Conservation (phyloP, 1,140 invertebrate genomes). For the Drosophila athabasca region DNA sequence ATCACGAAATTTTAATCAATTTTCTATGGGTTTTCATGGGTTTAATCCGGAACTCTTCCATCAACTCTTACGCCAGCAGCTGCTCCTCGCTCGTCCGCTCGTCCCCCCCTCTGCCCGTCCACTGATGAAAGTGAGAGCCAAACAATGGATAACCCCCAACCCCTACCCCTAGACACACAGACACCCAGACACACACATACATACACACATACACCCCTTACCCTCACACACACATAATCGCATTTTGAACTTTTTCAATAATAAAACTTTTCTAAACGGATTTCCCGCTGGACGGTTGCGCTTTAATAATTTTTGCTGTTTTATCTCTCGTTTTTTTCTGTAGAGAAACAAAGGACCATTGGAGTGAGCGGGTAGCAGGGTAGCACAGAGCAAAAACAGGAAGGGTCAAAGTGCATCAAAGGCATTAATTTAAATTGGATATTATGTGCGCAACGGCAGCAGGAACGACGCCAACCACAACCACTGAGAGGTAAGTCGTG, state of each 20-base stretch:
- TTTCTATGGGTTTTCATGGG: not conserved
- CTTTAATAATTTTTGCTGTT: conserved; percentile 72
- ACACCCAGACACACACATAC: not conserved
- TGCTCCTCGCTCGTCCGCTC: not conserved
- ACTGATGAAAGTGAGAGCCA: conserved; percentile 4
- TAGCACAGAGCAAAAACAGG: not conserved
- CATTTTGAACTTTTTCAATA: conserved; percentile 82
- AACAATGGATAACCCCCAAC: conserved; percentile 2
- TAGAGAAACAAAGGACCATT: conserved; percentile 58
- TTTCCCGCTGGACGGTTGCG: conserved; percentile 77
- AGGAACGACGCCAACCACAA: conserved; percentile 2
- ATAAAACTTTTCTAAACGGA: conserved; percentile 81
- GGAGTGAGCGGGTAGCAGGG: not conserved
- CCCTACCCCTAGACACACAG: not conserved
- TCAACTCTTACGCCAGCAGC: conserved; percentile 35
- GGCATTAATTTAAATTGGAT: conserved; percentile 78
- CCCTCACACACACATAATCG: conserved; percentile 68
- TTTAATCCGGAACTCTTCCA: conserved; percentile 19
- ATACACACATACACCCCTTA: not conserved
- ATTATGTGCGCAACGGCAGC: conserved; percentile 74
- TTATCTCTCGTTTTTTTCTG: conserved; percentile 53
- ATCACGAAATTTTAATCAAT: no score
- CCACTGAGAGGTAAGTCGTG: conserved; percentile 50
- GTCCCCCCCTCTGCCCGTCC: no score
- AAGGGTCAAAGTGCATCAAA: conserved; percentile 63